Base-by-base conservation (phyloP, 1,140 invertebrate genomes). In the Colletes latitarsis region DNA sequence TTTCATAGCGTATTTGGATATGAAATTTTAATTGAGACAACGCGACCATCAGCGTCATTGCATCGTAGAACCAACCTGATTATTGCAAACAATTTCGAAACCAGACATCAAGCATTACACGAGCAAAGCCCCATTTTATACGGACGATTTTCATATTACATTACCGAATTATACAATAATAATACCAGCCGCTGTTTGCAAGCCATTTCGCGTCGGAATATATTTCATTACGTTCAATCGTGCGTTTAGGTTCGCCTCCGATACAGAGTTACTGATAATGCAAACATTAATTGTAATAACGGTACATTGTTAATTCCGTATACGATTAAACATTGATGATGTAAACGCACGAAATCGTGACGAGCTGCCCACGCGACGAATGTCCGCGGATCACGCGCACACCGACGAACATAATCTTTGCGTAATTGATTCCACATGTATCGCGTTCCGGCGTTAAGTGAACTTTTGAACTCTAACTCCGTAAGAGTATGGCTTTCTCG, bases 381-480 rank as follows among this genome's bases (percentile, higher is more conserved):
- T 8, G 43, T 46, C 43, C 39, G 41, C 19, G 57, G 57, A 21
- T 15, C 19, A 57, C 12, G 41, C 14, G 14, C 41, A 8, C 17
- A 17, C 9, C 21, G 21, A 4, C 39, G 53, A n/a, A 4, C 43
- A 43, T 52, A 74, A 77, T 80, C 72, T 73, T 53, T 12, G 70
- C 55, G 43, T 39, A 17, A 64, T 12, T 49, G 57, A 63, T 52
- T 55, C 15, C 69, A 55, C 43, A 43, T 19, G 68, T 15, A 43
- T 58, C 68, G 10, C 43, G n/a, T 30, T 9, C 4, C n/a, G 21
- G 15, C 52, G 68, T 67, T 72, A 10, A 72, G 21, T 57, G 49
- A 75, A 9, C 67, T 41, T 60, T 30, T 2, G 30, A 30, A 30
- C 30, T 30, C n/a, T n/a, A n/a, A n/a, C n/a, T n/a, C n/a, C n/a